phyloP scores from a whole-genome alignment of 2,113 vertebrate genomes.

The Trinectes maculatus region DNA sequence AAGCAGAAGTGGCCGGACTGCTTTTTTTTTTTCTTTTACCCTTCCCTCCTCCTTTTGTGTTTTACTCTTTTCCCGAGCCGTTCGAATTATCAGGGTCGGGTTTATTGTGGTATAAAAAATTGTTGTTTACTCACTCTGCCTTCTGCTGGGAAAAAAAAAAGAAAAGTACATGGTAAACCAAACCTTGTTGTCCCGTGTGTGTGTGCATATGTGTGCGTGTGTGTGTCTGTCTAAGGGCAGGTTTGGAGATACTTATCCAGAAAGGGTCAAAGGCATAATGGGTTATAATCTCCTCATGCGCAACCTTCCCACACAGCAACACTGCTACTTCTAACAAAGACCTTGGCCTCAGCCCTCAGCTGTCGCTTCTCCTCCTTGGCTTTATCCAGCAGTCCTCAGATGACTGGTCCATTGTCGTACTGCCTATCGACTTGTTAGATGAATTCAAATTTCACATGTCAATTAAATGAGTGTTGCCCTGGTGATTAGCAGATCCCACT shows the following conservation, averaged over 20 bases:
- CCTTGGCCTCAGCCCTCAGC: constrained; percentile 67
- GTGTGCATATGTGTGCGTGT: constrained; percentile 11
- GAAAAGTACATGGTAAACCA: constrained; percentile 34
- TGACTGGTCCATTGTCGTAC: constrained; percentile 68
- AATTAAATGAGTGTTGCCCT: constrained; percentile 82
- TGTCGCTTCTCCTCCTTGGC: constrained; percentile 61
- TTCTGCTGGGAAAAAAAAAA: constrained; percentile 41
- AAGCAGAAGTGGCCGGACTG: constrained; percentile 52
- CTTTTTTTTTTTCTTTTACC: background rate
- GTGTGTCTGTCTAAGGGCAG: constrained; percentile 30
- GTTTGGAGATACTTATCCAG: constrained; percentile 55
- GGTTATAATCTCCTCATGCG: constrained; percentile 72
- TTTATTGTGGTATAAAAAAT: constrained; percentile 58
- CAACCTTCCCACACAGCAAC: constrained; percentile 57
- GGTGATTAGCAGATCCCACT: constrained; percentile 83
- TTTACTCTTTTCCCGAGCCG: constrained; percentile 32
- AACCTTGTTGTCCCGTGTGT: constrained; percentile 6
- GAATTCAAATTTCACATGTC: constrained; percentile 84
- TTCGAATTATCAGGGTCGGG: constrained; percentile 55
- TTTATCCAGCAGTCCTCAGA: constrained; percentile 57
- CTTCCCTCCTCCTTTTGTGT: constrained; percentile 39
- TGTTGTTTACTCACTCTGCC: constrained; percentile 53
- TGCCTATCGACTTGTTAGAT: constrained; percentile 79
- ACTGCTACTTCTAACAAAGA: constrained; percentile 67
- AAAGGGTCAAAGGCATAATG: constrained; percentile 68